Percentiles rank a stretch among this genome's conserved stretches.
phyloP scores from a whole-genome alignment of 2,113 vertebrate genomes.

The Amphilophus citrinellus region DNA sequence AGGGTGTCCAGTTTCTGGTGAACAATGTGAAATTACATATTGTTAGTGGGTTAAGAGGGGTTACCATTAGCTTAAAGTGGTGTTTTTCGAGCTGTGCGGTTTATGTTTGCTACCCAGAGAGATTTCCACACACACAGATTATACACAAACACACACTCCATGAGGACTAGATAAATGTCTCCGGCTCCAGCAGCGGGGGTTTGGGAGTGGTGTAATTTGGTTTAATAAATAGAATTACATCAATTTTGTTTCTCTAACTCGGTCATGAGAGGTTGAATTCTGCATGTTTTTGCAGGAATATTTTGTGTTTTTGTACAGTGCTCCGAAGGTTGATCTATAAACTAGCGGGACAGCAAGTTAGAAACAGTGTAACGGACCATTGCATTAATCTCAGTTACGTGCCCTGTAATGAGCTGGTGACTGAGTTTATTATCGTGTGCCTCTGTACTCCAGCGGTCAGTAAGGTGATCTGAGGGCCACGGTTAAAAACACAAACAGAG shows the following conservation, averaged over 20 bases:
- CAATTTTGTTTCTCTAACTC: constrained; percentile 68
- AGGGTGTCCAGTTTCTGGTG: constrained; percentile 43
- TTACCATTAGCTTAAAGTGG: constrained; percentile 55
- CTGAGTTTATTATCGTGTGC: background rate
- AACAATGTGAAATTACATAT: constrained; percentile 60
- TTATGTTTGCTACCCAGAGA: constrained; percentile 42
- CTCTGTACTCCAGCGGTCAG: constrained; percentile 35
- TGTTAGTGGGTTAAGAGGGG: constrained; percentile 65
- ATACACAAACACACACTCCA: constrained; percentile 5
- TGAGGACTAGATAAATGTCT: background rate
- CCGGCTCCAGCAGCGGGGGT: constrained; percentile 29
- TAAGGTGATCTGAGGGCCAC: constrained; percentile 58
- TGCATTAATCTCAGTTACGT: background rate
- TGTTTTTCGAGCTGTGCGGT: constrained; percentile 46
- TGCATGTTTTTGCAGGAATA: background rate
- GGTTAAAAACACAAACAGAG: constrained; percentile 43
- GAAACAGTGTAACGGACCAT: background rate
- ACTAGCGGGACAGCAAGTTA: background rate
- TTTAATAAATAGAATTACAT: constrained; percentile 62
- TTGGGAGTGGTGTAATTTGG: constrained; percentile 55
- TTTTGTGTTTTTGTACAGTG: background rate
- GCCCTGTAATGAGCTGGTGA: background rate
- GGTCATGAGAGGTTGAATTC: constrained; percentile 48
- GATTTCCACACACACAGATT: constrained; percentile 20
- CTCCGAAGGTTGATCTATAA: background rate